Base-by-base conservation (phyloP, 2,113 vertebrate species). In the Xerus inauris region DNA sequence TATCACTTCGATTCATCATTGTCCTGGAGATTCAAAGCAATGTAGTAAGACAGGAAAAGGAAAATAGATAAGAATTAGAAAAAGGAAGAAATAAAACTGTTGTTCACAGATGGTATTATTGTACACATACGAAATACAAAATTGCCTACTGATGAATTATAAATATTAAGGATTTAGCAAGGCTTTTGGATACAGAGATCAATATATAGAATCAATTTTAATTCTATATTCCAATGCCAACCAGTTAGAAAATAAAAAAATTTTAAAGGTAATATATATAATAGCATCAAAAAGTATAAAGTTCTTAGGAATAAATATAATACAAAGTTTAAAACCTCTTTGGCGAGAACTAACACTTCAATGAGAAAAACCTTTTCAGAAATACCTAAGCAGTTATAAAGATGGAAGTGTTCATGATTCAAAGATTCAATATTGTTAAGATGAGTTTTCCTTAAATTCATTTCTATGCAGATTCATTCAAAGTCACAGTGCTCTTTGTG, bases 71-170 rank as follows among this genome's bases (percentile, higher is more conserved):
- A 87, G 32, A 16, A 54, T 75, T 84, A 28, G 62, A 85, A 90
- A 94, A 90, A 94, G 24, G 59, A 38, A 90, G 47, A 94, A 84
- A 76, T 71, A 26, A 79, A 90, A 35, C 62, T 86, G 14, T 10
- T 40, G 17, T 76, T 22, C 8, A 76, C 32, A 59, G 20, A 88
- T 76, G 28, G 40, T 49, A 81, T 87, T 73, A 92, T 54, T 47
- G 45, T 10, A 59, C 47, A 59, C 20, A 40, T 49, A 85, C 72
- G 57, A 89, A 89, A 94, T 47, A 38, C 12, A 84, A 32, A 69
- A 12, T 76, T 75, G 38, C 12, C 62, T 47, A 51, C 62, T 62
- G 64, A 71, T 91, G 26, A 94, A 67, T 71, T 85, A 49, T 90
- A 85, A 79, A 84, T 90, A 49, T 85, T 85, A 47, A 71, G 30